Conservation (phyloP, 1,140 invertebrate genomes). For the Phortica variegata region DNA sequence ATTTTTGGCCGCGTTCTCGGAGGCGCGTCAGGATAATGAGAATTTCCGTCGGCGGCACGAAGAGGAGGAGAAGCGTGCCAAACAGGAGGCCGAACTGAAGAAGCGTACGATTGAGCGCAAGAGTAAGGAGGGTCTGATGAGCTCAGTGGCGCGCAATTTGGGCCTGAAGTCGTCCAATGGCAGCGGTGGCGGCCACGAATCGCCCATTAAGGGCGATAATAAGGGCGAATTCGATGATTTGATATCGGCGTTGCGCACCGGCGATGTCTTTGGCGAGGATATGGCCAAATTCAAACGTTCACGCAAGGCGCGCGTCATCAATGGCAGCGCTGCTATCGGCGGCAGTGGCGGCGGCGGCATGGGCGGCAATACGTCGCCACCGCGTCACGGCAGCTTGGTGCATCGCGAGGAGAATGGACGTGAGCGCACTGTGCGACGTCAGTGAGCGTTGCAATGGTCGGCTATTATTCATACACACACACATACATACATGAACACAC, state of each 20-base stretch:
- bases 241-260: conserved; percentile 92
- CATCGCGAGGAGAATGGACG: conserved; percentile 54
- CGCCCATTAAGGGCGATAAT: conserved; percentile 62
- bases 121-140: conserved; percentile 71
- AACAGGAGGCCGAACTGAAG: conserved; percentile 90
- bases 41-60: conserved; percentile 80
- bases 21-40: conserved; percentile 88
- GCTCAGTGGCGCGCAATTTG: conserved; percentile 63
- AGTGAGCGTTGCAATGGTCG: conserved; percentile 18
- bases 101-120: conserved; percentile 86
- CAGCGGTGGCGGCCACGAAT: conserved; percentile 57
- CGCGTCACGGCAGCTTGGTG: conserved; percentile 54
- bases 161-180: conserved; percentile 55
- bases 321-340: conserved; percentile 55
- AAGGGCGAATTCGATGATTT: conserved; percentile 96
- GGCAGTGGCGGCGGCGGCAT: conserved; percentile 49
- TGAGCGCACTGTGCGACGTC: conserved; percentile 47
- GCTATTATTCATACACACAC: background rate
- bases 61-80: conserved; percentile 87
- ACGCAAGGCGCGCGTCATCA: conserved; percentile 61
- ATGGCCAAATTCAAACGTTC: conserved; percentile 87
- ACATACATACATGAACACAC: background rate
- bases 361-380: conserved; percentile 58
- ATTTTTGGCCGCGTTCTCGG: conserved; percentile 81
- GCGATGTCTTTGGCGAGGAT: conserved; percentile 96